Evolutionary conservation across 2,797 vertebrate species (phyloP), one percentile per base, ranked within the genome.

Genomic region (Sciurus vulgaris): DNA sequence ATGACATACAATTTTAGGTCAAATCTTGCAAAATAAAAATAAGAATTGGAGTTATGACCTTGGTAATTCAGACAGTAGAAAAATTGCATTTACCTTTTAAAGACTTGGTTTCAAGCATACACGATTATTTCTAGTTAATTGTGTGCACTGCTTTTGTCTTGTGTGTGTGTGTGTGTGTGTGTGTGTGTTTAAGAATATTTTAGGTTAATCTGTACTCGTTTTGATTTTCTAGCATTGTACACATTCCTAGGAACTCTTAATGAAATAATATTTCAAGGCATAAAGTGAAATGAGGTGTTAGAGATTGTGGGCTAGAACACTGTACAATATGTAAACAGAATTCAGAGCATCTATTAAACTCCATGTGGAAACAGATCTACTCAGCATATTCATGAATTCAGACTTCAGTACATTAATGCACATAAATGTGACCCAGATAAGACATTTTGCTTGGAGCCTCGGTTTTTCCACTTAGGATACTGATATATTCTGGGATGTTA

Each of bases 81-180:
- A 89, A 26, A 72, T 85, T 85, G 33, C 77, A 82, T 95, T 92
- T 81, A 73, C 14, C 56, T 96, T 85, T 72, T 74, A 63, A 77
- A 88, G 59, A 2, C 28, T n/a, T 41, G 26, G 49, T 89, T 93
- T 94, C 65, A 63, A 79, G 30, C 24, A 20, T 47, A 44, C 7
- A 0, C 26, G 26, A 61, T 79, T 61, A 61, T 61, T 87, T 74
- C 74, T 86, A 18, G 6, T 61, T n/a, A 76, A 30, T 74, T 72
- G 5, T 81, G 3, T 81, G 26, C 24, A 59, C 22, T 86, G 0
- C 2, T 67, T 72, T 94, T 84, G 8, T 84, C 20, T 22, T 30
- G 44, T 44, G 44, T 47, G 44, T 47, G 44, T 47, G 44, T 47
- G 44, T 47, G 44, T 47, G 44, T 9, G 44, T 9, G 44, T 47